Evolutionary conservation across 1,140 invertebrate genomes (phyloP).

Genomic region (Rhizoglyphus robini): DNA sequence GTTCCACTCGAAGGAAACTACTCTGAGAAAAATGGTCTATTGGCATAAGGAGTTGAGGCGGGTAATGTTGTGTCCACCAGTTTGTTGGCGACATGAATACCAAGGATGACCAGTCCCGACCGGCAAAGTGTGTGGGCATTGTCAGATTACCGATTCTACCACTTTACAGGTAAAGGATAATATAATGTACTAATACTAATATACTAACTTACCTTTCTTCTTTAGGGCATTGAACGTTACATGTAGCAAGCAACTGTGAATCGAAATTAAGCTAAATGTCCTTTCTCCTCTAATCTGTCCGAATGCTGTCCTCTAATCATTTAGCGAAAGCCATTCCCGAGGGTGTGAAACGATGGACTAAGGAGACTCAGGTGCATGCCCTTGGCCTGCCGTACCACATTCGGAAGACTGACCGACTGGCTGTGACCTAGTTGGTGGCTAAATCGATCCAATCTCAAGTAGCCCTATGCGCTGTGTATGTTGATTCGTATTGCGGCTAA

Average conservation of each 20-base stretch:
- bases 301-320: conserved; percentile 71
- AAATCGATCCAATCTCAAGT: conserved; percentile 68
- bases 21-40: conserved; percentile 85
- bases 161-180: conserved; percentile 22
- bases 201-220: too few species aligned
- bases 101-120: conserved; percentile 37
- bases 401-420: conserved; percentile 75
- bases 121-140: conserved; percentile 51
- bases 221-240: conserved; percentile 89
- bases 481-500: conserved; percentile 87
- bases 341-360: conserved; percentile 91
- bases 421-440: conserved; percentile 86
- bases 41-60: conserved; percentile 86
- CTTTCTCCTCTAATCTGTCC: too few species aligned
- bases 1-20: conserved; percentile 92
- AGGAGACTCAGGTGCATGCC: conserved; percentile 96
- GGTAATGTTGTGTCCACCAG: conserved; percentile 92
- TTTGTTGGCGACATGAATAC: conserved; percentile 98
- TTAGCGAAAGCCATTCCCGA: conserved; percentile 68
- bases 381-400: conserved; percentile 91
- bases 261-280: conserved; percentile 72
- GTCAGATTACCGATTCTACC: conserved; percentile 79
- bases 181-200: too few species aligned
- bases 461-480: conserved; percentile 85
- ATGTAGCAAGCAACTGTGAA: conserved; percentile 99